These are phyloP conservation scores for Pelmatolapia mariae DNA, from an alignment of 2,113 vertebrate genomes.

Conservation along the genomic window DNA sequence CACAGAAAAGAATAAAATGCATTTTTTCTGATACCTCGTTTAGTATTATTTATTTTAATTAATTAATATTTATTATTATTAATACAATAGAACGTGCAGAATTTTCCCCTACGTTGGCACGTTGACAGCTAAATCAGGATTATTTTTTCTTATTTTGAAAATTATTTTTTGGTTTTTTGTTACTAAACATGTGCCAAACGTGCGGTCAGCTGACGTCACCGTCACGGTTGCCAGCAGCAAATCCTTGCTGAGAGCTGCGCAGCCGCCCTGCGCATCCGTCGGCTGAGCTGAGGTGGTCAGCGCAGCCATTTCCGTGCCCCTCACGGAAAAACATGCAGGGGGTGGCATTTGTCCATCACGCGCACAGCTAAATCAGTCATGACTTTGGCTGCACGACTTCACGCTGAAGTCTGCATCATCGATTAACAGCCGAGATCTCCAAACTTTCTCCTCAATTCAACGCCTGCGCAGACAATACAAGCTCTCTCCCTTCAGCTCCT, in stretches of 20 bases:
- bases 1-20: neutral
- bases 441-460: slow-evolving; percentile 41
- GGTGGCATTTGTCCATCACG: neutral
- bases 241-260: slow-evolving; percentile 61
- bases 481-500: neutral
- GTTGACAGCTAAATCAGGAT: neutral
- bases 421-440: neutral
- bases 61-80: neutral
- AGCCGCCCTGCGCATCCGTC: slow-evolving; percentile 73
- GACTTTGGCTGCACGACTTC: neutral
- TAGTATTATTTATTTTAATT: rapidly evolving
- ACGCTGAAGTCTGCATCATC: neutral
- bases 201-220: slow-evolving; percentile 51
- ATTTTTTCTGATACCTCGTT: neutral
- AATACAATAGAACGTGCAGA: neutral
- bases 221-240: slow-evolving; percentile 44
- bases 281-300: slow-evolving; percentile 8
- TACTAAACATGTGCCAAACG: neutral
- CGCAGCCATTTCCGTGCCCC: slow-evolving; percentile 69
- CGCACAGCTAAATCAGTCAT: neutral
- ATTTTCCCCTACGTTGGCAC: neutral
- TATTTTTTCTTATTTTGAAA: neutral
- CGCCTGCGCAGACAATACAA: slow-evolving; percentile 51
- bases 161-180: neutral
- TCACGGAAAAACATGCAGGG: neutral